A percentile compares a stretch with the other conserved stretches of the same genome.
These are phyloP conservation scores for Drosophila conformis DNA, from an alignment of 2,888 invertebrate genomes.

Conservation along the genomic window DNA sequence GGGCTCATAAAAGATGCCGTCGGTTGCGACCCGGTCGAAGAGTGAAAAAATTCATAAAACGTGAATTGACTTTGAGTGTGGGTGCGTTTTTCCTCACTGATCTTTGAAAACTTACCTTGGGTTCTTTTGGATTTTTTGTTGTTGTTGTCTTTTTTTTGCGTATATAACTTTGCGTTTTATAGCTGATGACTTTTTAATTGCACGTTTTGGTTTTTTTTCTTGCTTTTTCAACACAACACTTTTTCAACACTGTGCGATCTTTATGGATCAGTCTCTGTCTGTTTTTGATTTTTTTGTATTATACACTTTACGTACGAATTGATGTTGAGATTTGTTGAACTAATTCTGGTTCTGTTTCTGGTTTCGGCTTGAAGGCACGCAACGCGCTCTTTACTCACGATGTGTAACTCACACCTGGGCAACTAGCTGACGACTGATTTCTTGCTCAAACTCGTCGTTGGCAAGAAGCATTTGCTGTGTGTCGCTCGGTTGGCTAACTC, in stretches of 20 bases:
- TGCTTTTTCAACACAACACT: slow-evolving; percentile 33
- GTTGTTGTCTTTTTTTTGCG: slow-evolving; percentile 4
- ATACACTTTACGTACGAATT: slow-evolving; percentile 13
- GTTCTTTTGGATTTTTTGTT: slow-evolving; percentile 29
- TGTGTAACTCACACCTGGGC: slow-evolving; percentile 83
- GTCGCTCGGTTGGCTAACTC: slow-evolving; percentile 62
- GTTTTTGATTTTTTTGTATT: slow-evolving; percentile 15
- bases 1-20: slow-evolving; percentile 69
- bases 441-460: slow-evolving; percentile 76
- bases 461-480: slow-evolving; percentile 82
- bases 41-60: slow-evolving; percentile 33
- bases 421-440: slow-evolving; percentile 83
- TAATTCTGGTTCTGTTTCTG: slow-evolving; percentile 10
- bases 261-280: slow-evolving; percentile 51
- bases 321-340: slow-evolving; percentile 14
- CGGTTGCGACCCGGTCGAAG: slow-evolving; percentile 51
- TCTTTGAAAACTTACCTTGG: slow-evolving; percentile 71
- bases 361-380: slow-evolving; percentile 36
- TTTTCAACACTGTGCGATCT: slow-evolving; percentile 43
- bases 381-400: slow-evolving; percentile 68
- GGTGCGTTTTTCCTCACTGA: slow-evolving; percentile 48
- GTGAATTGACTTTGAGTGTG: slow-evolving; percentile 61
- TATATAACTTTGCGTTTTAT: slow-evolving; percentile 39
- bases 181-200: slow-evolving; percentile 70
- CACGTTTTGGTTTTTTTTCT: slow-evolving; percentile 43